These are phyloP conservation scores for Heterocephalus glaber DNA, from an alignment of 2,113 vertebrate genomes.

Conservation along the genomic window DNA sequence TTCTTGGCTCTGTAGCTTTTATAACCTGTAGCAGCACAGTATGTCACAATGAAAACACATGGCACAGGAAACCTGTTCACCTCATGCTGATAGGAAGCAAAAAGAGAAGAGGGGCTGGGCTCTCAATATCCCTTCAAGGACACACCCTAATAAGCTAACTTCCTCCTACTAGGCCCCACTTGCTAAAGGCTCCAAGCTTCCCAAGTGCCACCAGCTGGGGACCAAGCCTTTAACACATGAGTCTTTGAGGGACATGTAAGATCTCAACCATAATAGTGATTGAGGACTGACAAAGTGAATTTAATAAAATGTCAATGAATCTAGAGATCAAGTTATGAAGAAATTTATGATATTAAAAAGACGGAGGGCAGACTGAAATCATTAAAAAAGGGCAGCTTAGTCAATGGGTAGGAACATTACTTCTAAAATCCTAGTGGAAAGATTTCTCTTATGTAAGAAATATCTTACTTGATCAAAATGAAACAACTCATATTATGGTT, in stretches of 20 bases:
- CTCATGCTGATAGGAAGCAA: not conserved
- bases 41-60: too few species aligned
- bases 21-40: not conserved
- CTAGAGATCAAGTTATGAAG: not conserved
- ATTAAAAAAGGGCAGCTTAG: not conserved
- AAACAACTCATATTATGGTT: not conserved
- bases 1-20: not conserved
- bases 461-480: not conserved
- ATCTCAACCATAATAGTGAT: not conserved
- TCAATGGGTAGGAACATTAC: not conserved
- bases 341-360: not conserved
- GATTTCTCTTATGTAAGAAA: not conserved
- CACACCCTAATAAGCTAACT: not conserved
- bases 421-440: not conserved
- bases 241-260: not conserved
- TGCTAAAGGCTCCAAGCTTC: not conserved
- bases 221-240: not conserved
- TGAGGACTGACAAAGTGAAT: not conserved
- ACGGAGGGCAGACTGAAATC: not conserved
- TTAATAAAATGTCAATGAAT: constrained; percentile 3
- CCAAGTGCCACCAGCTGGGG: not conserved
- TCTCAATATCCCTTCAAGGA: not conserved
- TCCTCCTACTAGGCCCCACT: not conserved
- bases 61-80: not conserved
- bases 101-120: not conserved